Base-by-base conservation (phyloP, 2,113 vertebrate species). In the Cynoglossus semilaevis region DNA sequence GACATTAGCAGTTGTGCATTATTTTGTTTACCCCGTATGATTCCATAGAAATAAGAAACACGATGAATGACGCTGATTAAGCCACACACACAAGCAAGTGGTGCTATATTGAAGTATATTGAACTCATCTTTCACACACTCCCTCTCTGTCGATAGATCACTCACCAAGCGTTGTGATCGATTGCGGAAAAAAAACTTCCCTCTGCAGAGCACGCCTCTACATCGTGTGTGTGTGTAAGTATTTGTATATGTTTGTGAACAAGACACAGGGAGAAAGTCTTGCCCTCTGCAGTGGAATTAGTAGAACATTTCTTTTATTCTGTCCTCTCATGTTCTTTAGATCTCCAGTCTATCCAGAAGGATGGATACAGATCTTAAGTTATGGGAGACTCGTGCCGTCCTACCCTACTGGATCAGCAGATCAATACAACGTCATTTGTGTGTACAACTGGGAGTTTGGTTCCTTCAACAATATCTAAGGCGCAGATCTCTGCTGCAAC, bases 51-150 rank as follows among this genome's bases (percentile, higher is more conserved):
- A 29, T 29, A 29, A 29, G 22, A 29, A 29, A 29, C 6, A 29
- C 6, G 22, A n/a, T n/a, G n/a, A n/a, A n/a, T n/a, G n/a, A n/a
- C n/a, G n/a, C n/a, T n/a, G n/a, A n/a, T n/a, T n/a, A n/a, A n/a
- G n/a, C n/a, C n/a, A n/a, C n/a, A n/a, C n/a, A n/a, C n/a, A n/a
- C n/a, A 84, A 85, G 76, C 76, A 85, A 89, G 84, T 87, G 81
- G 76, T 64, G 84, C 74, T 76, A 87, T 85, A 89, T 85, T 85
- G 81, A 89, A 88, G 81, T 72, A 77, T 88, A 89, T 87, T 88
- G 87, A 89, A 84, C 84, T 87, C 81, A 79, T 88, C 85, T 87
- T 78, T 84, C 84, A 74, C 74, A 67, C 51, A 51, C 70, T 77
- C 62, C 74, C 36, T 8, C 76, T 73, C 71, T 60, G 77, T 89